A percentile compares a stretch with the other conserved stretches of the same genome.
phyloP scores from a whole-genome alignment of 1,140 invertebrate genomes.

The Caenorhabditis remanei region DNA sequence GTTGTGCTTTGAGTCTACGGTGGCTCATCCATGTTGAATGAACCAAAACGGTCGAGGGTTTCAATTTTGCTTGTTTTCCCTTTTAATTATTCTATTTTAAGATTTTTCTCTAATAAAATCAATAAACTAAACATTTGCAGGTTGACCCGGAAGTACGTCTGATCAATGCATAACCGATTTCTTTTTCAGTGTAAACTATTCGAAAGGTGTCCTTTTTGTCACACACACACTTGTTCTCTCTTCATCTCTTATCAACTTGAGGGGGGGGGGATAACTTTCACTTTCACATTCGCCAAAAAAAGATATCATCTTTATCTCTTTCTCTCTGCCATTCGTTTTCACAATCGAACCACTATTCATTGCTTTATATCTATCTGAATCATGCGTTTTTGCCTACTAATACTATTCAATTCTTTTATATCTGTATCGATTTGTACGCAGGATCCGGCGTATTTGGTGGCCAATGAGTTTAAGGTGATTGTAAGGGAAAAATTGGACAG shows the following conservation, averaged over 20 bases:
- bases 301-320: neutral
- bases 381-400: neutral
- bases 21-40: no score
- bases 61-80: no score
- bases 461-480: slow-evolving; percentile 30
- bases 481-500: neutral
- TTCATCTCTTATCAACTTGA: neutral
- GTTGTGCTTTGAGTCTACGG: no score
- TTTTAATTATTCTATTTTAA: no score
- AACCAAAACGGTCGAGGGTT: no score
- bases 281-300: neutral
- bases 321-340: neutral
- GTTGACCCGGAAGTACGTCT: no score
- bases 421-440: neutral
- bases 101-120: no score
- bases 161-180: no score
- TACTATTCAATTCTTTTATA: neutral
- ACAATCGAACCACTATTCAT: neutral
- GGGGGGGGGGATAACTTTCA: neutral
- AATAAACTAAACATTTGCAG: no score
- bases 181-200: no score
- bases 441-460: slow-evolving; percentile 1
- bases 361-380: neutral
- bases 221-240: neutral
- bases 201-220: slow-evolving; percentile 42